These are phyloP conservation scores for Apeltes quadracus DNA, from an alignment of 2,113 vertebrate genomes.

Conservation along the genomic window DNA sequence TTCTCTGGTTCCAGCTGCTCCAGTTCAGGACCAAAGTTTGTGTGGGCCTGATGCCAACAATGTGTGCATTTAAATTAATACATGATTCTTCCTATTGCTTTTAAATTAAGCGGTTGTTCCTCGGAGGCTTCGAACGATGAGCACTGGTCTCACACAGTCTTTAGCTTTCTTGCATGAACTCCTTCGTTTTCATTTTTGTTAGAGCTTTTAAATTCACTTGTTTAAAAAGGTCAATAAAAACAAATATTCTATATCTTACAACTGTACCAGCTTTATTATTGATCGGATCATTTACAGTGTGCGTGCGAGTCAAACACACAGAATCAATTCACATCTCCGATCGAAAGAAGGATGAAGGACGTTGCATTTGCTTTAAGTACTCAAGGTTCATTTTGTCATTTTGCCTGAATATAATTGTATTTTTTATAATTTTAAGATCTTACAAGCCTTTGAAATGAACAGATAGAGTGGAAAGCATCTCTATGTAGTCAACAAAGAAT, in stretches of 20 bases:
- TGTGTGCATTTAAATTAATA: background rate
- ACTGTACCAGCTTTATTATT: constrained; percentile 12
- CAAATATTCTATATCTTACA: constrained; percentile 23
- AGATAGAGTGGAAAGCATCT: no score
- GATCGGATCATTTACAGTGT: background rate
- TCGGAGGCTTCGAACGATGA: background rate
- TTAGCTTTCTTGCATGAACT: background rate
- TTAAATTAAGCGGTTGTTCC: constrained; percentile 6
- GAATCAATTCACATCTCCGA: background rate
- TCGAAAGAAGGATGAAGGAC: background rate
- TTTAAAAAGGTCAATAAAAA: constrained; percentile 42
- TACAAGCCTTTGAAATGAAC: no score
- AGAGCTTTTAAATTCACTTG: background rate
- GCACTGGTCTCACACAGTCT: constrained; percentile 1
- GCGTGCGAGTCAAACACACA: no score
- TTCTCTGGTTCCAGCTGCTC: constrained; percentile 18
- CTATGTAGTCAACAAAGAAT: background rate
- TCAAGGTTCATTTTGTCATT: background rate
- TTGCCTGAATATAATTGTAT: no score
- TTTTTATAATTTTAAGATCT: no score
- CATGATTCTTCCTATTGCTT: constrained; percentile 7
- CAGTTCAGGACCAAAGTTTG: constrained; percentile 14
- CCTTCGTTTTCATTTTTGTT: background rate
- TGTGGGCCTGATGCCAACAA: background rate
- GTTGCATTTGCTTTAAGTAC: background rate